Evolutionary conservation across 2,797 vertebrate species (phyloP), one percentile per base, ranked within the genome.

Genomic region (Dicrostonyx torquatus): DNA sequence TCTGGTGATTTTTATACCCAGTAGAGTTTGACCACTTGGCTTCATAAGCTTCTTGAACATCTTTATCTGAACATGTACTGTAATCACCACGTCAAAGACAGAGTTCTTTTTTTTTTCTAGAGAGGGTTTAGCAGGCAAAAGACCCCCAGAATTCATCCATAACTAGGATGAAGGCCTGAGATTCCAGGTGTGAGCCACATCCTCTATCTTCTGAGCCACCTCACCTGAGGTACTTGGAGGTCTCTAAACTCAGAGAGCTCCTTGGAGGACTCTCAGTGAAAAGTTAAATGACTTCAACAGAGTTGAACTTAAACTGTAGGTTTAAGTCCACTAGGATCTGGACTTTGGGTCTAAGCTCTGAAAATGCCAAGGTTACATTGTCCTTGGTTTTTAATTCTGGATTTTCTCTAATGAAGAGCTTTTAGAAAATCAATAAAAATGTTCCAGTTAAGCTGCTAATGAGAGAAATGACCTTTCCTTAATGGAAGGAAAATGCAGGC

Each of bases 351-450:
- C 22, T 8, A 75, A 89, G 50, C 37, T 53, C 70, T 72, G 24
- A 55, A 94, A 76, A 92, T 89, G 53, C 90, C 85, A 95, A 95
- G 82, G 87, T 97, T 72, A 93, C 5, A 58, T 11, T 64, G 24
- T 11, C 85, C 31, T 77, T 78, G 15, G 24, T 73, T 94, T 93
- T 96, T 78, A 92, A 89, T 90, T 95, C 90, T 78, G 94, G 53
- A 93, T 89, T 94, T 95, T 62, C 12, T 70, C 96, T 94, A 91
- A 91, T 92, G 77, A 94, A 95, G 76, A 91, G 66, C 24, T 34
- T 95, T 95, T 86, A 95, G 73, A 50, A 92, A 85, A 84, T 96
- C 86, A 92, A 64, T 90, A 89, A 87, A 88, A 94, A 66, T 75
- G 3, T 31, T 89, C 58, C 66, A 78, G 24, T 48, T 45, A 88